Base-by-base conservation (phyloP, 2,888 invertebrate genomes). In the Caenorhabditis plicata region DNA sequence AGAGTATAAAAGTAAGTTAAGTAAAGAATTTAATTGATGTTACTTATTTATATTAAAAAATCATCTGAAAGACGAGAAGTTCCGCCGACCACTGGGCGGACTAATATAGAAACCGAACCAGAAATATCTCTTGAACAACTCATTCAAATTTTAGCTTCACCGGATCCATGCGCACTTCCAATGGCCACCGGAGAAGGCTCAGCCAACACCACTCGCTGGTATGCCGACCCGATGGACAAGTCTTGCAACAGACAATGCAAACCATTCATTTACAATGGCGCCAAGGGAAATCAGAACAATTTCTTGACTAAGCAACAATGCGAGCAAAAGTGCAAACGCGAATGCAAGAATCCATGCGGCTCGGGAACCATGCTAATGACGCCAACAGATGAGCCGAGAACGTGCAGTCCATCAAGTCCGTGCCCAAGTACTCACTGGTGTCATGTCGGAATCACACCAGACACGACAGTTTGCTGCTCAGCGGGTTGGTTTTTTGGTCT, bases 201-300 rank as follows among this genome's bases (percentile, higher is more conserved):
- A 20, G 70, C 66, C 36, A 78, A 75, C 43, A 52, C 80, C 9
- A 77, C 78, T 4, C 54, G 73, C 48, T 79, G 79, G 79, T 76
- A 71, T 40, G 71, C 71, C 3, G 78, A 78, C 44, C 71, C 75
- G 3, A 50, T 52, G 17, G 77, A 78, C 52, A 68, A 70, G 25
- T 65, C 76, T 2, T 79, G 79, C 60, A 66, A 45, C 31, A 58
- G 74, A 19, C 64, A 68, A 36, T 79, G 79, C 55, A 75, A 76
- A 47, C 67, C 72, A 8, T 79, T 79, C 64, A 64, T 57, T n/a
- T 79, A 79, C 55, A 62, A 66, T 25, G 76, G 77, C 36, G 54
- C 71, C 17, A 71, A 73, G 31, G 79, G 79, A 51, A 79, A 79
- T 35, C 79, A 79, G 56, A 79, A 79, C 67, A 79, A 79, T 56